These are phyloP conservation scores for Neoarius graeffei DNA, from an alignment of 2,113 vertebrate genomes.

Conservation along the genomic window DNA sequence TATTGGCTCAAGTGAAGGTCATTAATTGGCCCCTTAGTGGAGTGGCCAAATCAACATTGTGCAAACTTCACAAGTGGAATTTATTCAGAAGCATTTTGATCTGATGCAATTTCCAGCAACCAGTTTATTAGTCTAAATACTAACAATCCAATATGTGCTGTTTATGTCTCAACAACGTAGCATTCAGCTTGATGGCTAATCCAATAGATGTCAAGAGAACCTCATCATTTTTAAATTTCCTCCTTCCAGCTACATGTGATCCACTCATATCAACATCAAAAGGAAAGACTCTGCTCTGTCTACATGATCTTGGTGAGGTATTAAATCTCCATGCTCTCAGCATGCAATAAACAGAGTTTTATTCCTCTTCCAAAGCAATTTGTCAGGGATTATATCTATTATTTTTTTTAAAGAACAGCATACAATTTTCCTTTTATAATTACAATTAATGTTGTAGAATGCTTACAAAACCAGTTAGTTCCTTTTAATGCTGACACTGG, in stretches of 20 bases:
- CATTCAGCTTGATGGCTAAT: not conserved
- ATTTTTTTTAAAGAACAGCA: not conserved
- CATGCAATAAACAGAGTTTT: not conserved
- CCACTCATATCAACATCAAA: not conserved
- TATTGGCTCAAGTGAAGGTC: not conserved
- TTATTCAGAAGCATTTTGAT: not conserved
- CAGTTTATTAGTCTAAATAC: not conserved
- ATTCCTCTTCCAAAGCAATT: not conserved
- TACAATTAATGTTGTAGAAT: not conserved
- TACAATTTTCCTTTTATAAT: not conserved
- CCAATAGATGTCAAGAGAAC: not conserved
- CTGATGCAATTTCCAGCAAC: slow-evolving; percentile 1
- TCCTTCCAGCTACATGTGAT: not conserved
- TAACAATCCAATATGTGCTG: not conserved
- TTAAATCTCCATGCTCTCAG: not conserved
- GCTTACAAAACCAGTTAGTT: too few species aligned
- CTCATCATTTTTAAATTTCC: not conserved
- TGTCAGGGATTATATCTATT: not conserved
- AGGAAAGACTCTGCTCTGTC: not conserved
- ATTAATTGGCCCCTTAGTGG: not conserved
- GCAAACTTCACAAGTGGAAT: not conserved
- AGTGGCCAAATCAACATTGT: not conserved
- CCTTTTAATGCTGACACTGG: not conserved
- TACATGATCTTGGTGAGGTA: not conserved
- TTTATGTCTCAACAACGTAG: not conserved